Base-by-base conservation (phyloP, 2,888 invertebrate species). In the Pyrgus malvae region DNA sequence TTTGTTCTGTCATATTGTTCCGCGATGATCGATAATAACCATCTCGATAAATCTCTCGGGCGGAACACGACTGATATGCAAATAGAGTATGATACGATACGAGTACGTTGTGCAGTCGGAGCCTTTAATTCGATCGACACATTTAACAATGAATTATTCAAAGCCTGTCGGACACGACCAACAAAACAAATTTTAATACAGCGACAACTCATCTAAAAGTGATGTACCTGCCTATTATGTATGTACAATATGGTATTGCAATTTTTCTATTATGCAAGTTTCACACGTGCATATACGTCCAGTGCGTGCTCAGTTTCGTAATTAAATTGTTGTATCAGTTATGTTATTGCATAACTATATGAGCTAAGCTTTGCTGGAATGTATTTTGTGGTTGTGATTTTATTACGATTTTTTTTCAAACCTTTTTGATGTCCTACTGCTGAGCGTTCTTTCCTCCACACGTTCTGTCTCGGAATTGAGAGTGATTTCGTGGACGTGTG, bases 121-220 rank as follows among this genome's bases (percentile, higher is more conserved):
- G 70, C 70, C 70, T 78, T 75, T 80, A 78, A 80, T 80, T 76
- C 74, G 76, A 80, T 78, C 69, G 67, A 65, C 63, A 64, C 63
- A n/a, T 42, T 67, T 68, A 71, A 72, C 68, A 67, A 80, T 86
- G 79, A 78, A 87, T 86, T 70, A 86, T 86, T 85, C 85, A 87
- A 72, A 68, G 61, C 58, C 51, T 59, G 65, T 69, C 60, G 59
- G 63, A 63, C 63, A 60, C 64, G 65, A 61, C 68, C 63, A 69
- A 77, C 73, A 73, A 74, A 71, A 29, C 2, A 12, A 12, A 8
- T 76, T 82, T 74, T 74, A 40, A 38, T 38, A 19, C 29, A 49
- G 19, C 19, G 29, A 11, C 31, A 75, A 72, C 70, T 72, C 69
- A 67, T 67, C 60, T 50, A 59, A 67, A 66, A 66, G 48, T 60